phyloP scores from a whole-genome alignment of 2,797 vertebrate species.

The Urocyon cinereoargenteus region DNA sequence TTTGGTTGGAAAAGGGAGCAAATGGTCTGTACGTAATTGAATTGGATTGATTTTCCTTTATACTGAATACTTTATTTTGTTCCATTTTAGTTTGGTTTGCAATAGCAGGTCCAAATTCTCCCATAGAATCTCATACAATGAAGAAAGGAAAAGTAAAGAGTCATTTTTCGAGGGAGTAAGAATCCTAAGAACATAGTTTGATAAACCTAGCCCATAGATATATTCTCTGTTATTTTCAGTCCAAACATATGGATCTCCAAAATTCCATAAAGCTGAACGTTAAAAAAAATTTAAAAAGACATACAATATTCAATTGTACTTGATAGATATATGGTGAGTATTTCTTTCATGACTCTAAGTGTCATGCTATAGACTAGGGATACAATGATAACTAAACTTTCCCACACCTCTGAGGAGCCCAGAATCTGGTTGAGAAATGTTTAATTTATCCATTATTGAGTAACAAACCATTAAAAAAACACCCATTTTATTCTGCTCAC shows the following conservation, averaged over 20 bases:
- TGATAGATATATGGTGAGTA: not conserved
- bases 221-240: constrained; percentile 29
- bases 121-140: not conserved
- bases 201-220: not conserved
- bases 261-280: not conserved
- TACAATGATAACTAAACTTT: not conserved
- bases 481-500: not conserved
- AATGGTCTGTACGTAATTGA: constrained; percentile 35
- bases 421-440: not conserved
- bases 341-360: not conserved
- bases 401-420: not conserved
- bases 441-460: not conserved
- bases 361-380: not conserved
- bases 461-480: not conserved
- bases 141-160: constrained; percentile 35
- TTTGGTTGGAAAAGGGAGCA: constrained; percentile 49
- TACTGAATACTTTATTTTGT: constrained; percentile 60
- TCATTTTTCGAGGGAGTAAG: not conserved
- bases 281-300: not conserved
- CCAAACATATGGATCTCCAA: constrained; percentile 22
- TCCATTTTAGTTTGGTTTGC: constrained; percentile 56
- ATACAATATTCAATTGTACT: not conserved
- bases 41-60: constrained; percentile 58
- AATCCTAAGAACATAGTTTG: constrained; percentile 30
- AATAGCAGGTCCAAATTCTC: constrained; percentile 17